These are phyloP conservation scores for Contarinia nasturtii DNA, from an alignment of 1,140 invertebrate genomes.

Conservation along the genomic window DNA sequence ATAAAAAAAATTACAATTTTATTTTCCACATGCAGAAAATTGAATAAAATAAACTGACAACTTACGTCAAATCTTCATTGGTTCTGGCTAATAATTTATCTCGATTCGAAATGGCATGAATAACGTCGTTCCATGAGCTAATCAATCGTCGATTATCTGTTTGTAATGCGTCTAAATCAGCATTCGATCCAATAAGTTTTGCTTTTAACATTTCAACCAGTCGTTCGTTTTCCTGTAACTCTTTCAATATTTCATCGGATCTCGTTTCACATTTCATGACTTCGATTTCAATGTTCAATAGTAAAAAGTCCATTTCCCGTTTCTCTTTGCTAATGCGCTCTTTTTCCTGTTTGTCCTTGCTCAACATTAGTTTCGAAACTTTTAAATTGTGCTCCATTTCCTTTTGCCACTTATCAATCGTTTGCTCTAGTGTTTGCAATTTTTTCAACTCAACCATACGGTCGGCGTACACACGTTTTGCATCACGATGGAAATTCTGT, in stretches of 20 bases:
- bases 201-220: slow-evolving; percentile 25
- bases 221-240: slow-evolving; percentile 25
- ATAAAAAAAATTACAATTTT: slow-evolving; percentile 1
- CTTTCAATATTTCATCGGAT: slow-evolving; percentile 25
- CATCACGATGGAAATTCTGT: slow-evolving; percentile 17
- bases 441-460: slow-evolving; percentile 24
- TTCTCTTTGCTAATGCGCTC: slow-evolving; percentile 28
- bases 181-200: slow-evolving; percentile 35
- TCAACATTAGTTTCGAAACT: slow-evolving; percentile 28
- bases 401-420: slow-evolving; percentile 28
- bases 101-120: slow-evolving; percentile 42
- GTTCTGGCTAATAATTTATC: slow-evolving; percentile 43
- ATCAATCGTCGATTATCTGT: slow-evolving; percentile 43
- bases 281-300: slow-evolving; percentile 29
- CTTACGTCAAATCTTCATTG: slow-evolving; percentile 33
- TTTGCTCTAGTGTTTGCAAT: slow-evolving; percentile 20
- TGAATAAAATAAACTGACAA: slow-evolving; percentile 3
- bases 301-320: slow-evolving; percentile 29
- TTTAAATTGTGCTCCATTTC: slow-evolving; percentile 27
- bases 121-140: slow-evolving; percentile 49
- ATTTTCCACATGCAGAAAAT: neutral
- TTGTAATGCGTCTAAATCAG: slow-evolving; percentile 47
- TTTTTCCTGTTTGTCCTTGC: slow-evolving; percentile 27
- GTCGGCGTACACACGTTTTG: slow-evolving; percentile 21
- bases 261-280: slow-evolving; percentile 28